Evolutionary conservation across 2,888 invertebrate genomes (phyloP).

Genomic region (Tachina grossa): DNA sequence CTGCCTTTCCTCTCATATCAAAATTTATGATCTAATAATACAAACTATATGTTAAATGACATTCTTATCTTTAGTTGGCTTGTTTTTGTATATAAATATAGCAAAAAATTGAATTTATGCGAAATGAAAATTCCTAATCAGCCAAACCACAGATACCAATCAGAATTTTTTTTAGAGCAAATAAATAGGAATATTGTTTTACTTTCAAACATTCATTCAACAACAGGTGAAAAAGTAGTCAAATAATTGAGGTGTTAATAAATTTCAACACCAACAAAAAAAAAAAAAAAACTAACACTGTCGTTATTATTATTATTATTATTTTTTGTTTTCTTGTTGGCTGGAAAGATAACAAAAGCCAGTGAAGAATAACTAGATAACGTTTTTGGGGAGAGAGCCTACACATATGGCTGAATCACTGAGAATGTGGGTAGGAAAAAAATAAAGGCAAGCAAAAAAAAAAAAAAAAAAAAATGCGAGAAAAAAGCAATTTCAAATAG

Average conservation of each 20-base stretch:
- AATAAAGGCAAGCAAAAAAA: not conserved
- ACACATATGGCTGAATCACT: conserved; percentile 28
- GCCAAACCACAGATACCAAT: conserved; percentile 15
- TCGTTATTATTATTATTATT: conserved; percentile 31
- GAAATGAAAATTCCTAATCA: conserved; percentile 16
- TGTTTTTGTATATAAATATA: conserved; percentile 26
- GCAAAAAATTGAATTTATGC: conserved; percentile 11
- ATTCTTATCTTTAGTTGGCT: conserved; percentile 36
- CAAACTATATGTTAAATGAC: conserved; percentile 26
- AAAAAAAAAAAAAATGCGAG: not conserved
- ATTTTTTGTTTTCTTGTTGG: conserved; percentile 16
- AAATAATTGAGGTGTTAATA: conserved; percentile 61
- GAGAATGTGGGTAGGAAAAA: conserved; percentile 13
- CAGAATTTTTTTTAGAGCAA: not conserved
- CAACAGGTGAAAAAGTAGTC: conserved; percentile 51
- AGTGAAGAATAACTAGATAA: conserved; percentile 8
- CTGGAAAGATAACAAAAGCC: conserved; percentile 45
- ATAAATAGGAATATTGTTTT: not conserved
- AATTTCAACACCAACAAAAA: conserved; percentile 24
- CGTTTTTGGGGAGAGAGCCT: not conserved
- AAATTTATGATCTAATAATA: conserved; percentile 40
- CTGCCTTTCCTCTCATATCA: not conserved
- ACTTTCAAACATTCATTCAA: not conserved
- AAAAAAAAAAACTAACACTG: conserved; percentile 16
- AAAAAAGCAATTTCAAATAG: conserved; percentile 14